Percentiles rank a stretch among this genome's conserved stretches.
These are phyloP conservation scores for Harpegnathos saltator DNA, from an alignment of 1,140 invertebrate species.

Conservation along the genomic window DNA sequence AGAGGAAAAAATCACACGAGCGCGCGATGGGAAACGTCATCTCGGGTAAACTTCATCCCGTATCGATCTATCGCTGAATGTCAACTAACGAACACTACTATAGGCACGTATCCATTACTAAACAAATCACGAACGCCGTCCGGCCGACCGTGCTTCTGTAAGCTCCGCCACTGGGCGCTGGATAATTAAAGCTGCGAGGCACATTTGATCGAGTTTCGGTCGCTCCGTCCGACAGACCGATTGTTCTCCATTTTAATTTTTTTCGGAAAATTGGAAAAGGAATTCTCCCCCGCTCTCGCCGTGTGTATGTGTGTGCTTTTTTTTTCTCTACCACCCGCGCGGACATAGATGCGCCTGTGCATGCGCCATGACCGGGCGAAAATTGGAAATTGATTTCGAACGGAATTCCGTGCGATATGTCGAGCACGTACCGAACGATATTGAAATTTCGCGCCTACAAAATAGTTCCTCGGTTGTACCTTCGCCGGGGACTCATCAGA, in stretches of 20 bases:
- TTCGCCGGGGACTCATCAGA: slow-evolving; percentile 39
- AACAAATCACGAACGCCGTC: slow-evolving; percentile 60
- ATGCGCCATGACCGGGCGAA: slow-evolving; percentile 34
- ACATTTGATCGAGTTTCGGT: slow-evolving; percentile 73
- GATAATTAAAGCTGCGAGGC: slow-evolving; percentile 80
- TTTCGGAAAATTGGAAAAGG: slow-evolving; percentile 70
- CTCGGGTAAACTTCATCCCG: slow-evolving; percentile 45
- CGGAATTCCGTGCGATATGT: slow-evolving; percentile 60
- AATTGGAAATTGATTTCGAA: slow-evolving; percentile 56
- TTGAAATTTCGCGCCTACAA: slow-evolving; percentile 56
- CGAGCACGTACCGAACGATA: slow-evolving; percentile 49
- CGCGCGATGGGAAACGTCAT: slow-evolving; percentile 19
- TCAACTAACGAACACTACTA: slow-evolving; percentile 56
- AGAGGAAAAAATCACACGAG: not conserved
- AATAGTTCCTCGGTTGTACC: slow-evolving; percentile 51
- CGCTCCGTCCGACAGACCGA: slow-evolving; percentile 66
- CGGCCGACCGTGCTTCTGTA: slow-evolving; percentile 65
- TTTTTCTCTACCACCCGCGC: not conserved
- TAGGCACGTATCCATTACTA: slow-evolving; percentile 52
- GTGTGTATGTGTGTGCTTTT: slow-evolving; percentile 17
- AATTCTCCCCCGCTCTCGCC: slow-evolving; percentile 36
- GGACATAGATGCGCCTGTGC: not conserved
- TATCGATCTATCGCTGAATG: slow-evolving; percentile 56
- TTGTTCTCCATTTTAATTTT: slow-evolving; percentile 73
- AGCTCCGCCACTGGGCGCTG: slow-evolving; percentile 62